A percentile compares a stretch with the other conserved stretches of the same genome.
Conservation (phyloP, 2,113 vertebrate genomes). For the Leucopsar rothschildi region DNA sequence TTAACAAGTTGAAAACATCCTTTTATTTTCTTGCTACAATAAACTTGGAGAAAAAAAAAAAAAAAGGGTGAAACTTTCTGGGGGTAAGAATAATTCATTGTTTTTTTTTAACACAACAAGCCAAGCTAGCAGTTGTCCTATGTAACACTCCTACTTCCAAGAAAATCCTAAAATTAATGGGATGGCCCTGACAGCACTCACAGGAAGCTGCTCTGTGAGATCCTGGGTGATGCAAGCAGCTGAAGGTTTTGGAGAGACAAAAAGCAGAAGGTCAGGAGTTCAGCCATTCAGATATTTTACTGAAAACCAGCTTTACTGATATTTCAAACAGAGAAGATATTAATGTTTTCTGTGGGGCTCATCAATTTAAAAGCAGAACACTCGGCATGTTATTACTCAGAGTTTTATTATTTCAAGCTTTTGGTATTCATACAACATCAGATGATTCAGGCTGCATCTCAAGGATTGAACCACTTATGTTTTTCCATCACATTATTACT, state of each 20-base stretch:
- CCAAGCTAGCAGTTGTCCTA: not conserved
- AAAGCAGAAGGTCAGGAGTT: not conserved
- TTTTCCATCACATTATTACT: not conserved
- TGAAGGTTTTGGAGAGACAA: not conserved
- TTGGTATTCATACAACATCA: not conserved
- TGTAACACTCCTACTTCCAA: not conserved
- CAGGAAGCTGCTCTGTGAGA: not conserved
- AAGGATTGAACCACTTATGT: accelerated
- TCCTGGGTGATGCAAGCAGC: not conserved
- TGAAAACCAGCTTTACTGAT: not conserved
- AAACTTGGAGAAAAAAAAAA: not conserved
- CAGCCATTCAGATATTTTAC: not conserved
- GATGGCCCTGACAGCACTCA: not conserved
- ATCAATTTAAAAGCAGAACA: not conserved
- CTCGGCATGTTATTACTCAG: not conserved
- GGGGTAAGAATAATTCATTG: not conserved
- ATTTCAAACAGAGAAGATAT: not conserved
- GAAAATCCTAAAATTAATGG: not conserved
- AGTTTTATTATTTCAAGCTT: not conserved
- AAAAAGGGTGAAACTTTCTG: not conserved
- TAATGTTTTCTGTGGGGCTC: not conserved
- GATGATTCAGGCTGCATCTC: not conserved
- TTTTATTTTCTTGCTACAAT: not conserved
- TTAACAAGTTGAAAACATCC: constrained; percentile 51
- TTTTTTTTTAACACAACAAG: not conserved